Conservation (phyloP, 2,113 vertebrate species). For the Setophaga kirtlandii region DNA sequence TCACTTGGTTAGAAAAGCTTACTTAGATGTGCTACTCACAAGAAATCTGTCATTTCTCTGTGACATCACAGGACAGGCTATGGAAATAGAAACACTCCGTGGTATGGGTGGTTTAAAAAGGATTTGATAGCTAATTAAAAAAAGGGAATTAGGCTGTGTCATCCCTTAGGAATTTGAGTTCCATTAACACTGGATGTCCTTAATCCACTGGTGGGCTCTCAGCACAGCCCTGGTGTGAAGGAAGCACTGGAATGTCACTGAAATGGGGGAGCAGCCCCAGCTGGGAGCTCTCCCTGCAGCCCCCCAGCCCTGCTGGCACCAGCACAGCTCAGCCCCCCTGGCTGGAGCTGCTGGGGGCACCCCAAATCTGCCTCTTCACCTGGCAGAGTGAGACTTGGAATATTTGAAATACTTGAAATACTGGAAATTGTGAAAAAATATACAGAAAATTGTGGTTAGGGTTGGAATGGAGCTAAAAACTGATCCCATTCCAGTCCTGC, state of each 20-base stretch:
- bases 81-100: slow-evolving; percentile 39
- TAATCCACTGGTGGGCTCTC: background rate
- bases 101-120: background rate
- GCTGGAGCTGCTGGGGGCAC: background rate
- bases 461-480: background rate
- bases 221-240: background rate
- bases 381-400: background rate
- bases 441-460: background rate
- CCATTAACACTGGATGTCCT: background rate
- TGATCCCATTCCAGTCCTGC: background rate
- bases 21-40: background rate
- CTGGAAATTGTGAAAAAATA: no score
- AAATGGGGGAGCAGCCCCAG: background rate
- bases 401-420: no score
- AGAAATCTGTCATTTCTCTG: background rate
- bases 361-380: background rate
- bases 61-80: background rate
- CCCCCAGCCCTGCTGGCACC: background rate
- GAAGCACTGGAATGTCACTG: background rate
- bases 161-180: background rate
- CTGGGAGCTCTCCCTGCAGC: background rate
- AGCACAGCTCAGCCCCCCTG: background rate
- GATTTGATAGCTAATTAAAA: background rate
- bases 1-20: slow-evolving; percentile 44
- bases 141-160: background rate